Evolutionary conservation across 2,113 vertebrate species (phyloP), one percentile per base, ranked within the genome.

Genomic region (Glareola pratincola): DNA sequence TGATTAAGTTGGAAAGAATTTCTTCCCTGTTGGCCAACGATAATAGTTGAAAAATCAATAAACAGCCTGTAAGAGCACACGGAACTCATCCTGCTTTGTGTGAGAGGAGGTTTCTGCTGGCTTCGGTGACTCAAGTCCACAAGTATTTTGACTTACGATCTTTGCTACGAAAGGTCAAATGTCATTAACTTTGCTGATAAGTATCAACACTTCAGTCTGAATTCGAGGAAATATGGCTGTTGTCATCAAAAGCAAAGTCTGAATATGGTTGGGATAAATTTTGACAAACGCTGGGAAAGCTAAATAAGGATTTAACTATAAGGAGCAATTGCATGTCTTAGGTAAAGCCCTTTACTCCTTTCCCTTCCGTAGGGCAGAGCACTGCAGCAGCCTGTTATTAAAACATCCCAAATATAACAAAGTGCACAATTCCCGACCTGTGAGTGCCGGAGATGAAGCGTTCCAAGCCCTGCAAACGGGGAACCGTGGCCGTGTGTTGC

Each of bases 1-100:
- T 98, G 98, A 98, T 99, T 98, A 98, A 98, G 98, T 98, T 98
- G 98, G 97, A 53, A 64, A 98, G 97, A 98, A 98, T 98, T 98
- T 98, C 96, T 96, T 97, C 98, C 97, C 74, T 69, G 60, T 87
- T 98, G 98, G 93, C 97, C 97, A 98, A 97, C 81, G 94, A 98
- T 98, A 98, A 98, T 98, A 98, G 64, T 91, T 3, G 29, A 96
- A 84, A 98, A 98, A 98, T 98, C 98, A 98, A 99, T 98, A 98
- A 98, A 97, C 97, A 97, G 94, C 51, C 17, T 97, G 97, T 78
- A 88, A 96, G 96, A 97, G 96, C 92, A 86, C 95, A 85, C 11
- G 0, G 37, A 91, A 85, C 69, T 88, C 92, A 73, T 96, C 89
- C 45, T 72, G 79, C 56, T 43, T 88, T 60, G 22, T 91, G 81